Evolutionary conservation across 1,140 invertebrate species (phyloP).

Genomic region (Tigriopus japonicus): DNA sequence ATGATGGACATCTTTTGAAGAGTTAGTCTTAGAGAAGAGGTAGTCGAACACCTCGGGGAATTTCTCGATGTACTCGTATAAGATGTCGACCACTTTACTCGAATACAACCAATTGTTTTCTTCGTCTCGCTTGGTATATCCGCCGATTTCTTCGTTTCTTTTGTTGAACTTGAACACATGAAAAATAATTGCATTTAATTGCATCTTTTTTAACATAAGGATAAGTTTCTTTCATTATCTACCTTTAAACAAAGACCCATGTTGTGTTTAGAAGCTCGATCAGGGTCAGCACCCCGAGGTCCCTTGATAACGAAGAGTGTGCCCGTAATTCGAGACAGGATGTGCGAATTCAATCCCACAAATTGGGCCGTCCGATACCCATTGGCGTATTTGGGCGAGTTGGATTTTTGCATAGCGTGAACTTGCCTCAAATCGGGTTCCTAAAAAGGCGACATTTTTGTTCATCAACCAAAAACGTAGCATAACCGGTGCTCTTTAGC

Average conservation of each 20-base stretch:
- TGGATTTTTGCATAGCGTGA: background rate
- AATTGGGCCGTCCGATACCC: constrained; percentile 28
- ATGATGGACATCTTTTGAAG: constrained; percentile 36
- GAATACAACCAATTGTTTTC: constrained; percentile 58
- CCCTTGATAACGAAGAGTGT: constrained; percentile 13
- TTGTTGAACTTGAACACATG: constrained; percentile 55
- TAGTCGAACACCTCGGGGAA: constrained; percentile 55
- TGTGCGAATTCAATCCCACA: constrained; percentile 40
- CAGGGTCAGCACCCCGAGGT: constrained; percentile 16
- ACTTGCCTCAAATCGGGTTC: background rate
- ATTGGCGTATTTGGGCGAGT: background rate
- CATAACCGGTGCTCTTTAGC: no score
- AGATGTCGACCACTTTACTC: constrained; percentile 44
- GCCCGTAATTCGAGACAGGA: constrained; percentile 40
- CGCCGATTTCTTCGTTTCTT: constrained; percentile 48
- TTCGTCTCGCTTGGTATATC: constrained; percentile 51
- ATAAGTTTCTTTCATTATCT: no score
- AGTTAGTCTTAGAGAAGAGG: constrained; percentile 15
- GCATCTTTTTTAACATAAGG: no score
- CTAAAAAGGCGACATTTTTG: no score
- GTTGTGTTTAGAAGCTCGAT: constrained; percentile 43
- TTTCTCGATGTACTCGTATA: constrained; percentile 42
- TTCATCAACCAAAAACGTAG: no score
- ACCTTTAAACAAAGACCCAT: constrained; percentile 57
- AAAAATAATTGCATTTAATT: no score